phyloP scores from a whole-genome alignment of 2,797 vertebrate species.

The Kryptopterus vitreolus region DNA sequence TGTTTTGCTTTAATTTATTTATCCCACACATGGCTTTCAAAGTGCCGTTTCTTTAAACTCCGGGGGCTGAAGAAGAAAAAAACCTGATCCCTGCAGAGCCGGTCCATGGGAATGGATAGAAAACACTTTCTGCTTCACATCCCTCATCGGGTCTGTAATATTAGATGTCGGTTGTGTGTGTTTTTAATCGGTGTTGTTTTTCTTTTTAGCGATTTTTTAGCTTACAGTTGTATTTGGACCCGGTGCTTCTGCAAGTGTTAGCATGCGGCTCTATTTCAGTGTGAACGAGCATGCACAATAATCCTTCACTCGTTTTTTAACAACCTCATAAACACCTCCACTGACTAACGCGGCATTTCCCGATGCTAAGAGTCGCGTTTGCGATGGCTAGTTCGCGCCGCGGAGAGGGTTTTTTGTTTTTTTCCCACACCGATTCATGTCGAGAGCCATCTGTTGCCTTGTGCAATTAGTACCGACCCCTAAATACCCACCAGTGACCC shows the following conservation, averaged over 20 bases:
- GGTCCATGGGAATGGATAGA: not conserved
- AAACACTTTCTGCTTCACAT: conserved; percentile 1
- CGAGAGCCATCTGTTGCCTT: not conserved
- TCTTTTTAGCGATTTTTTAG: not conserved
- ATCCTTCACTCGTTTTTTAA: conserved; percentile 36
- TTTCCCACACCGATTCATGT: too few relatives aligned
- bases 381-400: not conserved
- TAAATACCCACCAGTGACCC: not conserved
- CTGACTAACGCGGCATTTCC: not conserved
- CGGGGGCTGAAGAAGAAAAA: not conserved
- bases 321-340: conserved; percentile 24
- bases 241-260: conserved; percentile 3
- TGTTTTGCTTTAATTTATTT: conserved; percentile 18
- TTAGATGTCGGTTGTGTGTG: not conserved
- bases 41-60: conserved; percentile 6
- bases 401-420: not conserved
- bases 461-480: not conserved
- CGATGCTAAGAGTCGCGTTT: not conserved
- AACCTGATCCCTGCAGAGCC: conserved; percentile 21
- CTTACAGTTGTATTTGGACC: not conserved
- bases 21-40: conserved; percentile 2
- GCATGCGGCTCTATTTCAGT: conserved; percentile 1
- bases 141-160: not conserved
- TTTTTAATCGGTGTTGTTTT: not conserved
- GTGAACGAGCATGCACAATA: conserved; percentile 1